phyloP scores from a whole-genome alignment of 2,888 invertebrate genomes.

The Rhodophaea formosa region DNA sequence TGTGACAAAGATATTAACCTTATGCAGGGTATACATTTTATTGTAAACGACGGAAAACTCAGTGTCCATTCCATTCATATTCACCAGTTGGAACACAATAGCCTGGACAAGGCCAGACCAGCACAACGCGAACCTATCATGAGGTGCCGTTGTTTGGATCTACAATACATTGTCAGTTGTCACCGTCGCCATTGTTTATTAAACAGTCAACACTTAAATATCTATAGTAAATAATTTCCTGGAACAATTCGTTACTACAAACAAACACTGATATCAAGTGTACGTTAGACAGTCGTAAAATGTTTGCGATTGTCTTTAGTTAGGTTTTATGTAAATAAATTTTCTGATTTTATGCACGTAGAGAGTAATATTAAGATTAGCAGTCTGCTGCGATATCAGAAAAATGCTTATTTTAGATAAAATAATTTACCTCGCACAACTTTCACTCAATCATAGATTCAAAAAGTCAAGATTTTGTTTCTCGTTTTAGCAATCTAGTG shows the following conservation, averaged over 20 bases:
- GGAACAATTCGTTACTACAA: neutral
- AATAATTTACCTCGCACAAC: too few relatives aligned
- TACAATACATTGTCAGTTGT: conserved; percentile 4
- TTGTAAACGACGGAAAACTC: conserved; percentile 33
- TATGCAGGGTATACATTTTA: too few relatives aligned
- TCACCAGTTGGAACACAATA: conserved; percentile 45
- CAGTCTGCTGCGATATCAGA: neutral
- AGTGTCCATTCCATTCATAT: conserved; percentile 36
- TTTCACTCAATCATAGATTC: neutral
- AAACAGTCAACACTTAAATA: neutral
- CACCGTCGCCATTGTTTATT: neutral
- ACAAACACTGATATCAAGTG: neutral
- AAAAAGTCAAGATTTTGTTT: neutral
- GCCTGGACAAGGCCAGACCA: conserved; percentile 49
- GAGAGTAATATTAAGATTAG: neutral
- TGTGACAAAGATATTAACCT: too few relatives aligned
- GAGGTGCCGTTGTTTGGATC: conserved; percentile 39
- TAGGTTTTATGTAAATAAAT: neutral
- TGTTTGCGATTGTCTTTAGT: neutral
- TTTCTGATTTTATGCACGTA: neutral
- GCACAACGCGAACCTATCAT: conserved; percentile 35
- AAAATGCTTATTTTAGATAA: neutral
- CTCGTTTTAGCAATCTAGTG: neutral
- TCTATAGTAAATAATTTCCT: neutral
- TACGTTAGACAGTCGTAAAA: neutral